Evolutionary conservation across 1,140 invertebrate species (phyloP).

Genomic region (Coelopa frigida): DNA sequence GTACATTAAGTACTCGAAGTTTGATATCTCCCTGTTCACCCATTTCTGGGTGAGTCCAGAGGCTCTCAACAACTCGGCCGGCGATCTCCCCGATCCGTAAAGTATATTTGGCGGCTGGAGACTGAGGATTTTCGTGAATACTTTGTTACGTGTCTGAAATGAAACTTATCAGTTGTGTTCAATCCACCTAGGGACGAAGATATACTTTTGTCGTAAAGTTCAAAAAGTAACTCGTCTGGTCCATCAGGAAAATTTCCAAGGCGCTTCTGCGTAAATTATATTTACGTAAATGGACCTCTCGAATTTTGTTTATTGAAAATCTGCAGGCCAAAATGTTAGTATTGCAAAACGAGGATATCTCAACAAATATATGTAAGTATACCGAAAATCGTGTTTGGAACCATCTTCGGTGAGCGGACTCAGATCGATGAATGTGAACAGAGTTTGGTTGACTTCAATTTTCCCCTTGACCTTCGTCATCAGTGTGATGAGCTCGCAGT

Average conservation of each 20-base stretch:
- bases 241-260: conserved; percentile 58
- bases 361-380: no score
- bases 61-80: conserved; percentile 53
- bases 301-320: conserved; percentile 51
- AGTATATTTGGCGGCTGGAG: conserved; percentile 54
- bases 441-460: conserved; percentile 57
- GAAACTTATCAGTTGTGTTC: no score
- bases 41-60: conserved; percentile 60
- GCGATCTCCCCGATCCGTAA: conserved; percentile 54
- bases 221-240: conserved; percentile 62
- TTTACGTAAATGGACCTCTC: conserved; percentile 57
- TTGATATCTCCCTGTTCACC: conserved; percentile 59
- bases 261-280: conserved; percentile 60
- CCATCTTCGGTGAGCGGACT: conserved; percentile 53
- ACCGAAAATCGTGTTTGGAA: conserved; percentile 48
- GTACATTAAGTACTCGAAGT: conserved; percentile 66
- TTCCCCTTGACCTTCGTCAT: conserved; percentile 58
- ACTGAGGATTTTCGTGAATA: conserved; percentile 55
- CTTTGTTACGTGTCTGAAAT: conserved; percentile 54
- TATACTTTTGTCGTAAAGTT: conserved; percentile 58
- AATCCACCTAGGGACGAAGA: conserved; percentile 6
- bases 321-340: no score
- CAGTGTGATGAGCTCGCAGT: conserved; percentile 58
- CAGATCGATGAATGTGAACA: conserved; percentile 57
- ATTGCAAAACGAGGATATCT: conserved; percentile 13